These are phyloP conservation scores for Crotophaga sulcirostris DNA, from an alignment of 2,113 vertebrate genomes.

Conservation along the genomic window DNA sequence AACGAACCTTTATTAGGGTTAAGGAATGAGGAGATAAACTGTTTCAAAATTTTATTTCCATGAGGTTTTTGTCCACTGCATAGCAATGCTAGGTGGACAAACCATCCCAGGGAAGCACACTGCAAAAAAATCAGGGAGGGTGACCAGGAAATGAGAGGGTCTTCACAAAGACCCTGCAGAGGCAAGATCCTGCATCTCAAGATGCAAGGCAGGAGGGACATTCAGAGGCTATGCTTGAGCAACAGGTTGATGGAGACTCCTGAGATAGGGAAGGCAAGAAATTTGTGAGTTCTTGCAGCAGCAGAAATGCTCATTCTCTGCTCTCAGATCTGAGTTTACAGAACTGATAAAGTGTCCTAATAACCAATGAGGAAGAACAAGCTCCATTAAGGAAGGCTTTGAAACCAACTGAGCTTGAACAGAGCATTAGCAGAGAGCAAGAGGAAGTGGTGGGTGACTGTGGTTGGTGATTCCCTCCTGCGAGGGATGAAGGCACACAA, in stretches of 20 bases:
- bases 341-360: background rate
- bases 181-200: background rate
- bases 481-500: background rate
- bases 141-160: background rate
- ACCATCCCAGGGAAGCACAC: background rate
- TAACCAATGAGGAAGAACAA: background rate
- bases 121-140: background rate
- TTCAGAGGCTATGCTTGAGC: background rate
- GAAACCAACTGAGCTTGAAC: background rate
- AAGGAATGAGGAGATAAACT: background rate
- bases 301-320: background rate
- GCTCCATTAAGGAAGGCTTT: background rate
- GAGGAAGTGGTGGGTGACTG: background rate
- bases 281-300: background rate
- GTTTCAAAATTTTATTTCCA: background rate
- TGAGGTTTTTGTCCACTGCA: background rate
- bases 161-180: background rate
- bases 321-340: background rate
- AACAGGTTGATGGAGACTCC: background rate
- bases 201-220: background rate
- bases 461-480: background rate
- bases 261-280: background rate
- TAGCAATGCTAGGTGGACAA: background rate
- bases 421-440: background rate
- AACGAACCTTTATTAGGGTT: accelerated